These are phyloP conservation scores for Paraescarpia echinospica DNA, from an alignment of 1,140 invertebrate genomes.

Conservation along the genomic window DNA sequence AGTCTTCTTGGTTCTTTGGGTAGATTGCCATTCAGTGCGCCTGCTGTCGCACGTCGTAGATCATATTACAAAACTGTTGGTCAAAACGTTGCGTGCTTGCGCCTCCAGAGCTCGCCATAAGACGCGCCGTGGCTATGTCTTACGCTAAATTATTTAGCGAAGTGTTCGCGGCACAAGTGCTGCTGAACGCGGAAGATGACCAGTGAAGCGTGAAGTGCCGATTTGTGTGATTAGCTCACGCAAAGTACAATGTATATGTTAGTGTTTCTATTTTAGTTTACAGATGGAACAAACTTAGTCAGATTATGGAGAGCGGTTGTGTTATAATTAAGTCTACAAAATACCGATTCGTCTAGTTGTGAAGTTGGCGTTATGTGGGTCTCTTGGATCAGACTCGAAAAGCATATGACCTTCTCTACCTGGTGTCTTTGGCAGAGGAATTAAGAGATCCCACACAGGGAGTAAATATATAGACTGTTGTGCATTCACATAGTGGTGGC, in stretches of 20 bases:
- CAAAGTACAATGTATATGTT: not conserved
- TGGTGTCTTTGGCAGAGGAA: not conserved
- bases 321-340: not conserved
- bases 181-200: not conserved
- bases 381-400: not conserved
- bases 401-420: no score
- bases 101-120: not conserved
- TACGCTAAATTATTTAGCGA: not conserved
- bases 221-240: not conserved
- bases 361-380: not conserved
- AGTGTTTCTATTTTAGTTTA: slow-evolving; percentile 1
- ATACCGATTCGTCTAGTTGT: not conserved
- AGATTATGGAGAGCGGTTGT: not conserved
- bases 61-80: slow-evolving; percentile 1
- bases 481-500: not conserved
- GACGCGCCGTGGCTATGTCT: not conserved
- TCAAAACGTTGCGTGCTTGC: not conserved
- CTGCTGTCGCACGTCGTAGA: not conserved
- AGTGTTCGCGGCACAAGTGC: not conserved
- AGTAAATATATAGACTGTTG: not conserved
- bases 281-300: not conserved
- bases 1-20: not conserved
- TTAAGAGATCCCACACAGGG: not conserved
- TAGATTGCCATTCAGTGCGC: not conserved
- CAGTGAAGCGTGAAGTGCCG: not conserved